Evolutionary conservation across 2,888 invertebrate genomes (phyloP).

Genomic region (Dryococelus australis): DNA sequence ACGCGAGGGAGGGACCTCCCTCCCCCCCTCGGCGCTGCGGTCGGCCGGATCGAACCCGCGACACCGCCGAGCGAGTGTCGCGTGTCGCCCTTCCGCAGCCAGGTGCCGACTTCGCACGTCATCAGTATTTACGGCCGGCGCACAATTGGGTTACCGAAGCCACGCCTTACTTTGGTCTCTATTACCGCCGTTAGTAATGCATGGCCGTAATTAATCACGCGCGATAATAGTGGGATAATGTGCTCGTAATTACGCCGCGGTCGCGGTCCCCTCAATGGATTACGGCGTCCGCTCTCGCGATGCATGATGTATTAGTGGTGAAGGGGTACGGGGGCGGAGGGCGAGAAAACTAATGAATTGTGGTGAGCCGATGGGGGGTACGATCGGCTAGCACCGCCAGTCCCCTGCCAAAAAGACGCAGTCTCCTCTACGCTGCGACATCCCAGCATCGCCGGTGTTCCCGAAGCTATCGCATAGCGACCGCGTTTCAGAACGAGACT

Average conservation of each 20-base stretch:
- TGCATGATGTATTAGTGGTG: neutral
- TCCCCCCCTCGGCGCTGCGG: no score
- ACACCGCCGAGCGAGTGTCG: neutral
- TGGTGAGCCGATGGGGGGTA: neutral
- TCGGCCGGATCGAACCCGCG: neutral
- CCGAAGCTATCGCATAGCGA: no score
- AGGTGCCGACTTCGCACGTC: constrained; percentile 3
- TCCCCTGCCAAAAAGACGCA: neutral
- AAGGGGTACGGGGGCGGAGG: neutral
- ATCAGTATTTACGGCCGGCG: neutral
- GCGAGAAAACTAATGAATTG: neutral
- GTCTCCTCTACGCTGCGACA: neutral
- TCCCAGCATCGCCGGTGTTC: neutral
- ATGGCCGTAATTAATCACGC: constrained; percentile 5
- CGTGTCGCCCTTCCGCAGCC: neutral
- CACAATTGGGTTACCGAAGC: neutral
- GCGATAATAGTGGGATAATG: constrained; percentile 10
- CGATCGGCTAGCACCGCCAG: neutral
- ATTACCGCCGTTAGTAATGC: neutral
- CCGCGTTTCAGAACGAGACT: no score
- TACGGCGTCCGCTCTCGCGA: neutral
- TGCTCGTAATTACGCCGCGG: neutral
- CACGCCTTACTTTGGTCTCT: neutral
- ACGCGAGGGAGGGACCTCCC: no score
- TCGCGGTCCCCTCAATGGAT: neutral